Evolutionary conservation across 1,140 invertebrate genomes (phyloP).

Genomic region (Drosophila quadrilineata): DNA sequence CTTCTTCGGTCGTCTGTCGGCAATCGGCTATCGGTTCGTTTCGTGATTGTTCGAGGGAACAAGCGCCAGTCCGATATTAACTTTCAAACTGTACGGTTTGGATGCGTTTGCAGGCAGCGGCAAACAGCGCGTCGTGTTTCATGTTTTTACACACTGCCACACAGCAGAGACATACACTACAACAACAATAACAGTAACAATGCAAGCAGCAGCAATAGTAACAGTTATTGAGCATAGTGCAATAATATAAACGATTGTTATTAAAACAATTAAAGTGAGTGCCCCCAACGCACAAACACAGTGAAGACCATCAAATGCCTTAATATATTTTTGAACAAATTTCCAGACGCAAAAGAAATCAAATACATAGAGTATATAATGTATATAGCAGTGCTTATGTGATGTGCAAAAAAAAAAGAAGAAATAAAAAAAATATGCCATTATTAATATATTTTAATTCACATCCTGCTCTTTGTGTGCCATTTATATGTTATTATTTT

Average conservation of each 20-base stretch:
- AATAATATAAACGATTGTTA: slow-evolving; percentile 13
- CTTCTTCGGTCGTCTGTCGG: not conserved
- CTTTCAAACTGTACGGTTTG: slow-evolving; percentile 77
- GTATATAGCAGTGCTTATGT: too few species aligned
- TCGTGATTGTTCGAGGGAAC: slow-evolving; percentile 36
- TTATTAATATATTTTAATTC: slow-evolving; percentile 38
- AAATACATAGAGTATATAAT: too few species aligned
- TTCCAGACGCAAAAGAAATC: too few species aligned
- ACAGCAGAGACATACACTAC: slow-evolving; percentile 20
- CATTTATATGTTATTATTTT: too few species aligned
- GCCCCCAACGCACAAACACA: not conserved
- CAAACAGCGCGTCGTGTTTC: slow-evolving; percentile 61
- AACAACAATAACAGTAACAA: slow-evolving; percentile 10
- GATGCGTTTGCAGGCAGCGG: slow-evolving; percentile 55
- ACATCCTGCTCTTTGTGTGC: slow-evolving; percentile 59
- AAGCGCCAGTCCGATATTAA: slow-evolving; percentile 61
- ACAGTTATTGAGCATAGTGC: slow-evolving; percentile 11
- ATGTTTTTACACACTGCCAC: slow-evolving; percentile 40
- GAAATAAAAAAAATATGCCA: slow-evolving; percentile 19
- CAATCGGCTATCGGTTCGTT: slow-evolving; percentile 21
- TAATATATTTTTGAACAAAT: too few species aligned
- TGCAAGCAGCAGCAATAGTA: slow-evolving; percentile 35
- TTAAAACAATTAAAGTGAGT: slow-evolving; percentile 55
- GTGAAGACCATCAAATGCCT: not conserved
- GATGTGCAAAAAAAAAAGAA: slow-evolving; percentile 1